Evolutionary conservation across 2,888 invertebrate genomes (phyloP), one percentile per base, ranked within the genome.

Genomic region (Apamea anceps): DNA sequence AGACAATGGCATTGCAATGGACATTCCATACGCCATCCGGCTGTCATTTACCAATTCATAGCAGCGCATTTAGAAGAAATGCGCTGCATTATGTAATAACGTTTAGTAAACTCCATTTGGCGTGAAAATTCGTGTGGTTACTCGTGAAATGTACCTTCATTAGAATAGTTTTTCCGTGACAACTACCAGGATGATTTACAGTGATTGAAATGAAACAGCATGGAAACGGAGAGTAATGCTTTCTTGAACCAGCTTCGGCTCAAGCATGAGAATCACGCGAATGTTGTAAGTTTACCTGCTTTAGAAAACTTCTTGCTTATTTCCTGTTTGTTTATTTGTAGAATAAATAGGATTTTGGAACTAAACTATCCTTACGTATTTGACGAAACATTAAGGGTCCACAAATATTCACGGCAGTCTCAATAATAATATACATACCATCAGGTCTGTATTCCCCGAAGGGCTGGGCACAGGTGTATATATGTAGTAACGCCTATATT

Each of bases 211-310:
- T 72, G 57, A 87, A 84, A 62, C 87, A 92, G 42, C 81, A 96
- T 96, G 96, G 96, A 95, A 86, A 92, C 92, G 57, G 95, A 94
- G 82, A 95, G 94, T 91, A 92, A 90, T 81, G 91, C 87, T 75
- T 86, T 94, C 48, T 82, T 96, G 78, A 92, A 94, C 86, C 93
- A 93, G 88, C 90, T 95, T 81, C 91, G 92, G 80, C 77, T 92
- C 68, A 95, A 94, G 88, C 94, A 95, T 89, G 94, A 93, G 72
- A 93, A 94, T 89, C 92, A 90, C 60, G 84, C 90, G 57, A 93
- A 91, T 86, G 79, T 86, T 57, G 93, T 94, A 86, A 92, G 94
- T 91, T 85, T 73, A n/a, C 28, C 2, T 12, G 25, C 6, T 37
- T 65, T 21, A 32, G 6, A 32, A 37, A 25, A 51, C 2, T 48